phyloP scores from a whole-genome alignment of 2,888 invertebrate species.

The Cerceris ruficornis region DNA sequence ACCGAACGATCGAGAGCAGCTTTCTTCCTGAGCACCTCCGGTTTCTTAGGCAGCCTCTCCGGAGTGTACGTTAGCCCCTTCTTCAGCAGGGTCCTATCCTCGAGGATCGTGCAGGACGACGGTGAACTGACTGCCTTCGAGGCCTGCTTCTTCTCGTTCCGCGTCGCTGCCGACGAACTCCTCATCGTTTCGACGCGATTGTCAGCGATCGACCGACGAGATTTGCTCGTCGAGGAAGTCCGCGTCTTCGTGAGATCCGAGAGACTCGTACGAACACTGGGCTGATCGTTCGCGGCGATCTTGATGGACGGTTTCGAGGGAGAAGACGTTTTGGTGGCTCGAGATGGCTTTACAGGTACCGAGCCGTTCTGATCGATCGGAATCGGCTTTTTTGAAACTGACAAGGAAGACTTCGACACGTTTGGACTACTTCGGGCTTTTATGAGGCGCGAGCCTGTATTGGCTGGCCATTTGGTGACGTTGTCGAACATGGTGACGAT shows the following conservation, averaged over 20 bases:
- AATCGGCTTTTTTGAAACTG: conserved; percentile 39
- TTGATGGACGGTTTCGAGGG: conserved; percentile 25
- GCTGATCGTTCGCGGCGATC: conserved; percentile 25
- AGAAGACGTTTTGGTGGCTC: conserved; percentile 25
- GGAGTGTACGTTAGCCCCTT: conserved; percentile 73
- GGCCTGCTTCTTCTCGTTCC: conserved; percentile 59
- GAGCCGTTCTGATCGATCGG: conserved; percentile 26
- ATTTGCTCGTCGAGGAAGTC: conserved; percentile 15
- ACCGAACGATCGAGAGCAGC: conserved; percentile 73
- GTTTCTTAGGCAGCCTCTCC: conserved; percentile 72
- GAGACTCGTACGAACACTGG: not conserved
- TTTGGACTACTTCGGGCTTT: conserved; percentile 79
- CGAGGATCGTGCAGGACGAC: conserved; percentile 77
- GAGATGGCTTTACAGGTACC: conserved; percentile 27
- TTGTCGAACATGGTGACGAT: conserved; percentile 49
- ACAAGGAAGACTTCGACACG: conserved; percentile 66
- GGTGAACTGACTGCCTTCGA: conserved; percentile 48
- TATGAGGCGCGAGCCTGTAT: conserved; percentile 65
- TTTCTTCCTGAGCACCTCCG: conserved; percentile 71
- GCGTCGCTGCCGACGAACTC: conserved; percentile 14
- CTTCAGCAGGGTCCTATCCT: conserved; percentile 76
- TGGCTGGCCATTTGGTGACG: conserved; percentile 45
- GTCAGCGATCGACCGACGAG: conserved; percentile 35
- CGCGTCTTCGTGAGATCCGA: conserved; percentile 40
- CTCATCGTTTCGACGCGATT: conserved; percentile 31